Conservation (phyloP, 1,140 invertebrate species). For the Hylyphantes graminicola region DNA sequence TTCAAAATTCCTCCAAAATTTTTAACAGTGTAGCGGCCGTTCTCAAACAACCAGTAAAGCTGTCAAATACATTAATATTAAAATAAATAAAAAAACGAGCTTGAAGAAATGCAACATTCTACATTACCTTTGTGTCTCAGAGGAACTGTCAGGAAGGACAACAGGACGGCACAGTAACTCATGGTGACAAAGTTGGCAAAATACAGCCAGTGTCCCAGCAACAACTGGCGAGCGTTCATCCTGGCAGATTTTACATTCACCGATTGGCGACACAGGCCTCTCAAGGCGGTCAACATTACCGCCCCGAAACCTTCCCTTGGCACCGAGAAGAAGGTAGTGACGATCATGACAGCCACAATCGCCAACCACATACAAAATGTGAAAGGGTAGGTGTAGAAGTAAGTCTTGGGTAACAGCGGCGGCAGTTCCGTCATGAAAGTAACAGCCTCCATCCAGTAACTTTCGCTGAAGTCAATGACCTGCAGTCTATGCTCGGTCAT, state of each 20-base stretch:
- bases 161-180: slow-evolving; percentile 19
- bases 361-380: background rate
- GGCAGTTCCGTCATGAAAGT: background rate
- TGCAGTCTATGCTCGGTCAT: slow-evolving; percentile 66
- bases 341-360: background rate
- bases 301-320: background rate
- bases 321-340: background rate
- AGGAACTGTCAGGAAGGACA: slow-evolving; percentile 23
- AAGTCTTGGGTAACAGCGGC: background rate
- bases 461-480: slow-evolving; percentile 67
- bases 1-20: too few species aligned
- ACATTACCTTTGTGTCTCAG: background rate
- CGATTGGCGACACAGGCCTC: slow-evolving; percentile 5
- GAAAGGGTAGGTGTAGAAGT: background rate
- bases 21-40: too few species aligned
- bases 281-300: background rate
- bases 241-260: background rate
- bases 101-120: too few species aligned
- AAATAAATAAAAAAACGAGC: too few species aligned
- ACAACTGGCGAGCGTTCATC: background rate
- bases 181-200: slow-evolving; percentile 4
- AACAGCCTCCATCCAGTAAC: slow-evolving; percentile 54
- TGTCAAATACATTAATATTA: too few species aligned
- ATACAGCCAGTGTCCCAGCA: background rate
- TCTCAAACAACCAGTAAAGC: too few species aligned